These are phyloP conservation scores for Abscondita cerata DNA, from an alignment of 2,888 invertebrate species.

Conservation along the genomic window DNA sequence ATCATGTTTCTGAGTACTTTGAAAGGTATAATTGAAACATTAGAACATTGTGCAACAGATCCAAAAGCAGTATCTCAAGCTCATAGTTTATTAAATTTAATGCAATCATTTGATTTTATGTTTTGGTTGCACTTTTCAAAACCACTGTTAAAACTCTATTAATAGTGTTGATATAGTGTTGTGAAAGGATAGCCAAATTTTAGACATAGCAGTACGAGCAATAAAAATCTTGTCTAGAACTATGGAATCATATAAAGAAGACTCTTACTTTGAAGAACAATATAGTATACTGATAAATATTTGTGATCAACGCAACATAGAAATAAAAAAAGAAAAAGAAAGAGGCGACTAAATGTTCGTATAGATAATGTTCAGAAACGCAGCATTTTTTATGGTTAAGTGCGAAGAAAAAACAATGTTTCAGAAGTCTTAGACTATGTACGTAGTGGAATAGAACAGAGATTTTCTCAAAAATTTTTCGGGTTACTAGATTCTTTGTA, in stretches of 20 bases:
- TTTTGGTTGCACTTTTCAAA: too few species aligned
- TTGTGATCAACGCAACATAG: neutral
- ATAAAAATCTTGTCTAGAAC: neutral
- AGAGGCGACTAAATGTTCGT: too few species aligned
- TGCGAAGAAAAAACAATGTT: too few species aligned
- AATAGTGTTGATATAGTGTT: too few species aligned
- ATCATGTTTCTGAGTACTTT: too few species aligned
- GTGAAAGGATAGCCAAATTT: neutral
- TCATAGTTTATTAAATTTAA: too few species aligned
- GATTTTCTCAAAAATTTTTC: neutral
- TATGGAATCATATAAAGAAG: neutral
- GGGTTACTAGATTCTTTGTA: neutral
- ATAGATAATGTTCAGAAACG: too few species aligned
- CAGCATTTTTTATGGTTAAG: too few species aligned
- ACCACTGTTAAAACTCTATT: too few species aligned
- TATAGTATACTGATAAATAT: neutral
- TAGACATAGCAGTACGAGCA: neutral
- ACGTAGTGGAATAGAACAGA: neutral
- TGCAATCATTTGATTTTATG: too few species aligned
- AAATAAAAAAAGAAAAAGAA: neutral
- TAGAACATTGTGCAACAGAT: too few species aligned
- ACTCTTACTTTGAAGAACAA: neutral
- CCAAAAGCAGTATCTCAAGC: too few species aligned
- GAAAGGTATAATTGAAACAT: neutral
- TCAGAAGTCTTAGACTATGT: neutral